Conservation (phyloP, 2,797 vertebrate genomes). For the Anisognathus igniventris region DNA sequence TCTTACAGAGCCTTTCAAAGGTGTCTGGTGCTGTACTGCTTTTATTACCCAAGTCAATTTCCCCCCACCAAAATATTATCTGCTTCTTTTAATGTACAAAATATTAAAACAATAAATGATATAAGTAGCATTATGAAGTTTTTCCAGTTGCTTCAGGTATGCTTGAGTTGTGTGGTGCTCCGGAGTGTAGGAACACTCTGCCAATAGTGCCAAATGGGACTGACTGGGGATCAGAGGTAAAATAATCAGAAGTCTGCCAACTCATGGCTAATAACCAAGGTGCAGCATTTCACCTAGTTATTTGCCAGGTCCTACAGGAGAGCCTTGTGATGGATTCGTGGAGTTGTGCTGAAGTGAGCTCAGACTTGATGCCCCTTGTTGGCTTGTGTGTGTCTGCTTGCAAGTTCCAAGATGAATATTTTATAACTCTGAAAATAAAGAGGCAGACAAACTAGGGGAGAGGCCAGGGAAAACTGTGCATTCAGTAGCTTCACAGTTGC, state of each 20-base stretch:
- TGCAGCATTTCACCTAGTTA: background rate
- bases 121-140: background rate
- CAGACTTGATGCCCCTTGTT: background rate
- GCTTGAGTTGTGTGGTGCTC: background rate
- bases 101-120: background rate
- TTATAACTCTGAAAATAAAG: background rate
- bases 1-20: background rate
- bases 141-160: background rate
- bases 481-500: background rate
- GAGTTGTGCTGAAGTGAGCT: background rate
- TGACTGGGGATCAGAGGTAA: background rate
- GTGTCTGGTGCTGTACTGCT: background rate
- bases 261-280: background rate
- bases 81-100: background rate
- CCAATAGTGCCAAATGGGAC: background rate
- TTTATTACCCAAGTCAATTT: background rate
- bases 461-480: rapidly evolving
- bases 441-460: background rate
- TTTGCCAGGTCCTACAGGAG: background rate
- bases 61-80: rapidly evolving
- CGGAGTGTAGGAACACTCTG: rapidly evolving
- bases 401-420: background rate
- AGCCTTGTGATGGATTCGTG: background rate
- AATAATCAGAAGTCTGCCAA: background rate
- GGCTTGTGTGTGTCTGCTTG: background rate